These are phyloP conservation scores for Enoplosus armatus DNA, from an alignment of 2,797 vertebrate species.

Conservation along the genomic window DNA sequence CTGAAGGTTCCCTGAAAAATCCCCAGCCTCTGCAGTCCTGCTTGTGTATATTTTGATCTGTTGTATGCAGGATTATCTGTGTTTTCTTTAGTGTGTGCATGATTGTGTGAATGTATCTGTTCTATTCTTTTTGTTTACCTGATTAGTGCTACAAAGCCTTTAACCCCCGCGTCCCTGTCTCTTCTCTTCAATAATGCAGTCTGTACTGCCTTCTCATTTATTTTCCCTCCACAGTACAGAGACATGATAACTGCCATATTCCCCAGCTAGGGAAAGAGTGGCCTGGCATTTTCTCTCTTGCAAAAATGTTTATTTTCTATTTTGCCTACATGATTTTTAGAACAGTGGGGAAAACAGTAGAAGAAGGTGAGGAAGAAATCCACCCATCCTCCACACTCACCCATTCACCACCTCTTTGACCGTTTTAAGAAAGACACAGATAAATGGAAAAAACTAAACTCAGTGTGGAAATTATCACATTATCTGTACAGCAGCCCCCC, in stretches of 20 bases:
- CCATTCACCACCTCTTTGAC: not conserved
- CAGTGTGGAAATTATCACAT: constrained; percentile 19
- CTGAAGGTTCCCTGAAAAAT: not conserved
- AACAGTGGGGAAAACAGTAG: not conserved
- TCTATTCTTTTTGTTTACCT: constrained; percentile 18
- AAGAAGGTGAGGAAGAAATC: constrained; percentile 3
- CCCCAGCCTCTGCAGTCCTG: not conserved
- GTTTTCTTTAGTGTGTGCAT: constrained; percentile 4
- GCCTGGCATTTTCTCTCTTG: constrained; percentile 7
- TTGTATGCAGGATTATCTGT: not conserved
- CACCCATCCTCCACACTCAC: not conserved
- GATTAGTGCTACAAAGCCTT: constrained; percentile 40
- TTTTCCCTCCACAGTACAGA: constrained; percentile 48
- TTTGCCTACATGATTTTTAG: not conserved
- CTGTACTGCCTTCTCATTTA: constrained; percentile 49
- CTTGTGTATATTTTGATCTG: not conserved
- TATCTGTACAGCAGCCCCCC: constrained; percentile 13
- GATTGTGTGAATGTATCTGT: constrained; percentile 11
- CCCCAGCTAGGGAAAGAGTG: not conserved
- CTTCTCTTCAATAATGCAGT: constrained; percentile 59
- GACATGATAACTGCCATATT: constrained; percentile 30
- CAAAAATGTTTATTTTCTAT: constrained; percentile 11
- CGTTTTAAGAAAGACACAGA: not conserved
- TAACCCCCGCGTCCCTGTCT: constrained; percentile 37
- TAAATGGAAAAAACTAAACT: not conserved